Conservation (phyloP, 2,113 vertebrate genomes). For the Cynopterus brachyotis region DNA sequence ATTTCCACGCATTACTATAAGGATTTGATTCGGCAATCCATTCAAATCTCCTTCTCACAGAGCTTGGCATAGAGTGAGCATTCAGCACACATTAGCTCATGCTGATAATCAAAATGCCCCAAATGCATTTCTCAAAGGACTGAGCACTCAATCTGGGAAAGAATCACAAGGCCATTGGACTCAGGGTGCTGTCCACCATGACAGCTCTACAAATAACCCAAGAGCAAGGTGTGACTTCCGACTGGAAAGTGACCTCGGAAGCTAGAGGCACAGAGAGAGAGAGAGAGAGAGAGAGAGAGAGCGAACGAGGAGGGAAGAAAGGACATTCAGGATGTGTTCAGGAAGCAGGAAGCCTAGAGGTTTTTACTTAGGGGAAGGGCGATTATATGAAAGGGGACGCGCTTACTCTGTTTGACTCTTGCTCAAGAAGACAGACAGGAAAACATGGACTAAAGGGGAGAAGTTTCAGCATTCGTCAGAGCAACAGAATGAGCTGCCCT, state of each 20-base stretch:
- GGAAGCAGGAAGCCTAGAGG: not conserved
- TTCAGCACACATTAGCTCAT: rapidly evolving
- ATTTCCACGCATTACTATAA: rapidly evolving
- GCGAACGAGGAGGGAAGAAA: not conserved
- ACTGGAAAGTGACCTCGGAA: not conserved
- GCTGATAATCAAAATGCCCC: not conserved
- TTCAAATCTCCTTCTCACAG: not conserved
- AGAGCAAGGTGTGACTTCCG: not conserved
- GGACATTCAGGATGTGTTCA: rapidly evolving
- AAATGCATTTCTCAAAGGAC: not conserved
- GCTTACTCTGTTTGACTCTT: not conserved
- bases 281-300: not conserved
- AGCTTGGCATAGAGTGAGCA: rapidly evolving
- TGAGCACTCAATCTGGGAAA: not conserved
- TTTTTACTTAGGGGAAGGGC: not conserved
- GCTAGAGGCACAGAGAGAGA: too few species aligned
- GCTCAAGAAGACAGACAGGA: not conserved
- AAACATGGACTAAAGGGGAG: not conserved
- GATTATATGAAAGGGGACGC: not conserved
- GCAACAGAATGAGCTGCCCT: too few species aligned
- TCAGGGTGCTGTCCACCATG: not conserved
- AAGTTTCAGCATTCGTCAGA: not conserved
- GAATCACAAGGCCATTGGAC: not conserved
- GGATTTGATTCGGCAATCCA: not conserved
- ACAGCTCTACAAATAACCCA: not conserved